Evolutionary conservation across 92 coral and sea anemone species (phyloP).

Genomic region (Micromussa lordhowensis): DNA sequence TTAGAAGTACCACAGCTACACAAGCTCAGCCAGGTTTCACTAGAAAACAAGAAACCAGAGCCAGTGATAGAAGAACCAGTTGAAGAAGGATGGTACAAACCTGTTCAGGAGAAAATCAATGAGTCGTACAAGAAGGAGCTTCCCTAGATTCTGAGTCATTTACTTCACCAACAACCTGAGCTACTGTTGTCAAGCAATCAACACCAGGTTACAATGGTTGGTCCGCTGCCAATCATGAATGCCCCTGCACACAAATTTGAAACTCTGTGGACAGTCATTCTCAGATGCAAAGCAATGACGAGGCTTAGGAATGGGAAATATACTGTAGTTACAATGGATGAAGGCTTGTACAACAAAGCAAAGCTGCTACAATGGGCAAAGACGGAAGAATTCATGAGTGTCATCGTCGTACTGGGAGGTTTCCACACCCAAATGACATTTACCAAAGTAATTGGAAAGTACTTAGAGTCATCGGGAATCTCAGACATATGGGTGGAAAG

Average conservation of each 20-base stretch:
- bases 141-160: too few species aligned
- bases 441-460: background rate
- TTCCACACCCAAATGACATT: background rate
- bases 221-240: background rate
- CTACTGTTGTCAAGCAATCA: too few species aligned
- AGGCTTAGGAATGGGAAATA: background rate
- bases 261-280: background rate
- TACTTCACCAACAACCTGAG: too few species aligned
- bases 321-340: background rate
- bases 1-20: too few species aligned
- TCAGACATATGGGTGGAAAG: constrained; percentile 52
- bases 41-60: too few species aligned
- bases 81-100: too few species aligned
- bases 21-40: too few species aligned
- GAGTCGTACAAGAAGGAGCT: too few species aligned
- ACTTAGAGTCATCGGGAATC: constrained; percentile 5
- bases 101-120: too few species aligned
- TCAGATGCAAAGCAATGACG: background rate
- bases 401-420: background rate
- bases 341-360: background rate
- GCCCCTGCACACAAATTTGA: background rate
- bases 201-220: background rate
- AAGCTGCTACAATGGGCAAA: background rate
- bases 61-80: too few species aligned
- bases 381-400: background rate